Evolutionary conservation across 2,888 invertebrate species (phyloP), one percentile per base, ranked within the genome.

Genomic region (Ichneumon xanthorius): DNA sequence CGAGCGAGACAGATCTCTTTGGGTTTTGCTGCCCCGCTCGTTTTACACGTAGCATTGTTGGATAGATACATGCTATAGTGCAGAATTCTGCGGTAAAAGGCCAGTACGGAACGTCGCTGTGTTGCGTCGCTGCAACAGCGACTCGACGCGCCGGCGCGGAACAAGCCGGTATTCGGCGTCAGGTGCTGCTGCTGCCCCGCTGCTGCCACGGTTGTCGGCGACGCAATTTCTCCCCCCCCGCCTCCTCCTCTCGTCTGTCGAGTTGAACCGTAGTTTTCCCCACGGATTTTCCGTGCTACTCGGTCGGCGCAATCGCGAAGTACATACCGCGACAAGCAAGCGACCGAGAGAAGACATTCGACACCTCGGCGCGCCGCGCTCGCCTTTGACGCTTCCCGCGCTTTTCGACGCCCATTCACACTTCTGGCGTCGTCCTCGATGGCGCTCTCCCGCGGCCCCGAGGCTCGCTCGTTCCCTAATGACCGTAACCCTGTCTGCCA

Each of bases 321-420:
- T 50, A 53, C 65, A 84, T 67, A 77, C 71, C 63, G 55, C 72
- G 72, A 80, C 50, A 16, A 72, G 72, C 75, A 26, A 71, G 40
- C 63, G 65, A 45, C n/a, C 48, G 55, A 40, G 48, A 19, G 67
- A 58, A 68, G 72, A 84, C 79, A 82, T 83, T 72, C 80, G 85
- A 77, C 48, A 72, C 71, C 77, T 78, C 63, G 58, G 40, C 53
- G 50, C 26, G 67, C 14, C 33, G 61, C 75, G 30, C 50, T 30
- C 73, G 53, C 71, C 63, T 80, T 73, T 80, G 82, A 83, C 77
- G 80, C 73, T 86, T 86, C 86, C 86, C 87, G 84, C 87, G 87
- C 84, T 84, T 88, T 87, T 82, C 45, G 65, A 65, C 72, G 77
- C 79, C 81, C 87, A 83, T 81, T 86, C 87, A 85, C 87, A 70